A percentile compares a stretch with the other conserved stretches of the same genome.
Evolutionary conservation across 2,113 vertebrate genomes (phyloP).

Genomic region (Sinocyclocheilus anshuiensis): DNA sequence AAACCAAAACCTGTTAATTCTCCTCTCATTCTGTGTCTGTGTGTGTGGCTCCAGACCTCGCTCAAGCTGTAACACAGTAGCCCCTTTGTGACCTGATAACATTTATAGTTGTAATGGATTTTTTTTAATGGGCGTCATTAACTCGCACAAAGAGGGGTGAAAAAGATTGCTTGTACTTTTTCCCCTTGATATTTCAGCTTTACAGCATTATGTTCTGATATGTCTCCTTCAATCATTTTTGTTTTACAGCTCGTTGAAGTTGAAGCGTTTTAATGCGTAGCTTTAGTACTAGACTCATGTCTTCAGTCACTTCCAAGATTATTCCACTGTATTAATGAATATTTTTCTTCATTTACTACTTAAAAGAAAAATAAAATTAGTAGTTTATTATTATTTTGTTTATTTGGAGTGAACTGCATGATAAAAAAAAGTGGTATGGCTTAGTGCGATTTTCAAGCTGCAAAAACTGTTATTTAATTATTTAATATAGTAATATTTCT

Average conservation of each 20-base stretch:
- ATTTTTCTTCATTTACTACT: not conserved
- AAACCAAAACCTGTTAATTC: constrained; percentile 12
- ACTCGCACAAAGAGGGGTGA: constrained; percentile 69
- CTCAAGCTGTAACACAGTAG: constrained; percentile 53
- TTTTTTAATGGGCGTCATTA: constrained; percentile 83
- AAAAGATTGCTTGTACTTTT: constrained; percentile 76
- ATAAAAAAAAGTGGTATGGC: not conserved
- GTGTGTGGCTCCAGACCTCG: not conserved
- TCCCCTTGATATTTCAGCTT: constrained; percentile 81
- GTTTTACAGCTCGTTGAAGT: constrained; percentile 69
- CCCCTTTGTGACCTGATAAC: constrained; percentile 78
- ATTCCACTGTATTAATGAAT: constrained; percentile 68
- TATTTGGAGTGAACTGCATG: not conserved
- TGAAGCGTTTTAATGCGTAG: constrained; percentile 66
- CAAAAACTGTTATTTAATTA: not conserved
- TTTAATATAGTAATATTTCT: too few relatives aligned
- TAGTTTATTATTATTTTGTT: not conserved
- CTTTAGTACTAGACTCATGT: constrained; percentile 61
- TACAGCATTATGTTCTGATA: constrained; percentile 79
- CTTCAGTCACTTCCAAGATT: constrained; percentile 67
- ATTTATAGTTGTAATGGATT: constrained; percentile 85
- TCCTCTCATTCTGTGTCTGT: not conserved
- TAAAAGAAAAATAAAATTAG: not conserved
- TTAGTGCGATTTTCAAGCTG: not conserved
- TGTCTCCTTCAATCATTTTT: constrained; percentile 76